Base-by-base conservation (phyloP, 2,113 vertebrate species). In the Aspidoscelis tigris region DNA sequence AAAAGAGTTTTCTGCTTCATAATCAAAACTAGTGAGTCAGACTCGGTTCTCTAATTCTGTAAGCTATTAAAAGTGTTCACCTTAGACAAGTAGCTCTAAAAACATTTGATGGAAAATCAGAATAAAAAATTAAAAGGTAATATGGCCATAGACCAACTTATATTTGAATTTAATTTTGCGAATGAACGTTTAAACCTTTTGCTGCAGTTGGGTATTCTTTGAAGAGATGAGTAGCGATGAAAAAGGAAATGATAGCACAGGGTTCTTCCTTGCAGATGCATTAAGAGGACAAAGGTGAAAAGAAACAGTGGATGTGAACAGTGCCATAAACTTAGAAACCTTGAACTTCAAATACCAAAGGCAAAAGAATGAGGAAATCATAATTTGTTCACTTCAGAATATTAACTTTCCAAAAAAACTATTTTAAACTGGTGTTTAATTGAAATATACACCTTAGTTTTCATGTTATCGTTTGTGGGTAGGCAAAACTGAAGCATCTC, bases 241-340 rank as follows among this genome's bases (percentile, higher is more conserved):
- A 69, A 43, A n/a, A 82, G 71, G 58, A 82, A 82, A 43, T 82
- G 41, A 74, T 65, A 20, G 10, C 47, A 64, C 9, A 61, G 39
- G 50, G 76, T 39, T 75, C 66, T 26, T 20, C 41, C 21, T 6
- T 66, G 26, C 22, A 5, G 44, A 53, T 64, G 85, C 0, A 39
- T 43, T 77, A 69, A 7, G 75, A 80, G 89, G 80, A 73, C 83
- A 90, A 89, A 92, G 87, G 85, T 94, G 87, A 91, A 18, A 50
- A 69, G 14, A 21, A 39, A 0, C 0, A 0, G 53, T 76, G 41
- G 41, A 43, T 77, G 12, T 74, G 26, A 68, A 75, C 44, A 86
- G 41, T 33, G 22, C 0, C 50, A 20, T 76, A 68, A 69, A 41
- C 4, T 88, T 24, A n/a, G 16, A 20, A 22, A 18, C 9, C 4